phyloP scores from a whole-genome alignment of 2,113 vertebrate genomes.

The Accipiter virgatus region DNA sequence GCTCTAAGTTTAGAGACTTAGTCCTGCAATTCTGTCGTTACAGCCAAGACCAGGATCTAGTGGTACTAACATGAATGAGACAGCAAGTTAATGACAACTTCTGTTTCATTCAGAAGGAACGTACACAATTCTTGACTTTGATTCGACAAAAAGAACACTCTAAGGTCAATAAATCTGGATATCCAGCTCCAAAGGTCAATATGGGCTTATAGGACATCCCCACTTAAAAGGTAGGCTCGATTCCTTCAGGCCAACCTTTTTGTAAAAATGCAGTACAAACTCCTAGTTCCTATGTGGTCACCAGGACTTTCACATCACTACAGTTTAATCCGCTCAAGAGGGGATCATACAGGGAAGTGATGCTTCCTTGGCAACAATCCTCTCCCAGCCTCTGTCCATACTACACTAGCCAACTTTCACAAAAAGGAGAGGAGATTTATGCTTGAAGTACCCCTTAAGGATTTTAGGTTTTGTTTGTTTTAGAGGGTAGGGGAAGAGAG shows the following conservation, averaged over 20 bases:
- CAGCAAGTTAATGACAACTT: neutral
- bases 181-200: neutral
- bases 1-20: neutral
- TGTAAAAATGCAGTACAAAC: neutral
- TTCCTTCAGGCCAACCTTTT: neutral
- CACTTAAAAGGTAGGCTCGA: neutral
- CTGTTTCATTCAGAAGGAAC: neutral
- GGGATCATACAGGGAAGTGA: conserved; percentile 38
- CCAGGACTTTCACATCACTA: neutral
- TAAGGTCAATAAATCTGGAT: neutral
- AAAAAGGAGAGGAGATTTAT: conserved; percentile 59
- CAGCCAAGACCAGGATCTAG: neutral
- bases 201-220: neutral
- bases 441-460: conserved; percentile 55
- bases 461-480: conserved; percentile 65
- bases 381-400: neutral
- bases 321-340: conserved; percentile 52
- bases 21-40: neutral
- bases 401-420: conserved; percentile 32
- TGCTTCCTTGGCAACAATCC: conserved; percentile 22
- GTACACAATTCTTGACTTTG: neutral
- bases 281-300: conserved; percentile 7
- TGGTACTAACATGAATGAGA: neutral
- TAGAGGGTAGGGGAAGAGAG: conserved; percentile 34
- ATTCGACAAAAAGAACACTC: neutral